Evolutionary conservation across 2,888 invertebrate species (phyloP), one percentile per base, ranked within the genome.

Genomic region (Pyrgus malvae): DNA sequence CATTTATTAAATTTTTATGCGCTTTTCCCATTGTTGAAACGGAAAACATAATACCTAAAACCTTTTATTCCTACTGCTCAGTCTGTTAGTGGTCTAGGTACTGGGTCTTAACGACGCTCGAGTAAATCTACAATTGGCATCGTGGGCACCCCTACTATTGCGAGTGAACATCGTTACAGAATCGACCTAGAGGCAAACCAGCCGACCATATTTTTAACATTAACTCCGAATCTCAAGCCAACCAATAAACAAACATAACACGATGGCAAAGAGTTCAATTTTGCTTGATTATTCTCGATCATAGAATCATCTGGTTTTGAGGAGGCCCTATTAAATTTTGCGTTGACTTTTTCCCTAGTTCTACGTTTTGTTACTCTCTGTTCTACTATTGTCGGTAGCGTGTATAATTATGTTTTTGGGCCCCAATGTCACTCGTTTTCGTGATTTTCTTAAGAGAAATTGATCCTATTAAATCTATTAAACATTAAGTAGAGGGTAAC

Each of bases 311-410:
- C 12, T 3, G 25, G 5, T 12, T 9, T 16, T 17, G 19, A 2
- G 35, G 8, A 58, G 11, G 40, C 41, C 60, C 61, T 58, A 62
- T 66, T 66, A 62, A 64, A 65, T 64, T 64, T 65, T 59, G 62
- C 62, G 63, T 65, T 62, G 63, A 64, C 57, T 64, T 62, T 63
- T 64, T 66, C 57, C 56, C 57, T 55, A 58, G 50, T 46, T 37
- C 25, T 60, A 61, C 58, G 53, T 56, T 60, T 57, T 65, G 62
- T 63, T 56, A 58, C 56, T 40, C 55, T 58, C 58, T 65, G 60
- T 59, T 62, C 53, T 58, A 60, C 56, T 48, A 58, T 57, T 62
- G 61, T 61, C 51, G 48, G 40, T 57, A 56, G 53, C 56, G 41
- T 62, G 59, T 66, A 57, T 58, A 60, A 57, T 63, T 62, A 59